A percentile compares a stretch with the other conserved stretches of the same genome.
These are phyloP conservation scores for Penelope pileata DNA, from an alignment of 2,113 vertebrate species.

Conservation along the genomic window DNA sequence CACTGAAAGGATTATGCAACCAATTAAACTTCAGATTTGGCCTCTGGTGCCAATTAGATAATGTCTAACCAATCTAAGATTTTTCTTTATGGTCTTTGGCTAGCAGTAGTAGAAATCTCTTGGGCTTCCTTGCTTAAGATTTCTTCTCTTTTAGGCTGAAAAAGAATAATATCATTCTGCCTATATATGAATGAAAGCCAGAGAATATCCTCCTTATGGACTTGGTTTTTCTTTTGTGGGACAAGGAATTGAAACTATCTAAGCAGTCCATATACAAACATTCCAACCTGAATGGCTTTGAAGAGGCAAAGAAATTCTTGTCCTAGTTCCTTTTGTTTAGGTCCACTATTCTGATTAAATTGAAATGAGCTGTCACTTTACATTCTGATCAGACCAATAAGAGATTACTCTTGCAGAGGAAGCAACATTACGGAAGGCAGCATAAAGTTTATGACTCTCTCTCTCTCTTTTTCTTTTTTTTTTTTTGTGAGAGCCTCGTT, in stretches of 20 bases:
- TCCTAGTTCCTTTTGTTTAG: not conserved
- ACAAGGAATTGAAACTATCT: not conserved
- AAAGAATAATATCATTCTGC: not conserved
- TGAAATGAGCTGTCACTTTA: constrained; percentile 13
- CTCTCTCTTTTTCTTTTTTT: too few species aligned
- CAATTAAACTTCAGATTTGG: not conserved
- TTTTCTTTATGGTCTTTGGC: not conserved
- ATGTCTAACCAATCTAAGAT: not conserved
- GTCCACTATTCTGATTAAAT: not conserved
- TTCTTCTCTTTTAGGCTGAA: not conserved
- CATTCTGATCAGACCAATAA: not conserved
- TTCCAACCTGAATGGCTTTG: not conserved
- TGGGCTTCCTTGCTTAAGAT: not conserved
- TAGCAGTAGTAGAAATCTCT: not conserved
- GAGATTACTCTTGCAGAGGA: not conserved
- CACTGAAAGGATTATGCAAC: not conserved
- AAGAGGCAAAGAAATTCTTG: not conserved
- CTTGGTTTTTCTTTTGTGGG: not conserved
- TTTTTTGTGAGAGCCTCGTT: not conserved
- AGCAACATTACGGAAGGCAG: not conserved
- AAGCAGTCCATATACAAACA: not conserved
- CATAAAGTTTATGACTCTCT: not conserved
- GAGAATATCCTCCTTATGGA: not conserved
- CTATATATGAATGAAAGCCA: not conserved
- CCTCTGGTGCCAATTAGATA: not conserved